Percentiles rank a stretch among this genome's conserved stretches.
Conservation (phyloP, 2,888 invertebrate species). For the Apamea monoglypha region DNA sequence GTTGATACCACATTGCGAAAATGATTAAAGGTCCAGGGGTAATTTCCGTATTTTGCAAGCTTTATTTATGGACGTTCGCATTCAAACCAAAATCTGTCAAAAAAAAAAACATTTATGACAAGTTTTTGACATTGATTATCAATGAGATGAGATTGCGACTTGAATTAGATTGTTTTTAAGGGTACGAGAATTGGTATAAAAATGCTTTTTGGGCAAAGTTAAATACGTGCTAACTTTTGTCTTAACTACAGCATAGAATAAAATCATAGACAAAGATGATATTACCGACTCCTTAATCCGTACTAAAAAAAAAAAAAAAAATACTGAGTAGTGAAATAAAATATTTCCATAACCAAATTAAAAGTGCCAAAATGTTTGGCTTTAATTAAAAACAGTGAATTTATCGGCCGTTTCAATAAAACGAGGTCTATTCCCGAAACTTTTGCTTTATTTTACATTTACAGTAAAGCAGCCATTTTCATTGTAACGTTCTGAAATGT, state of each 20-base stretch:
- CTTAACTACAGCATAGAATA: neutral
- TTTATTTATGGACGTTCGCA: neutral
- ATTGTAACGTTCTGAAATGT: conserved; percentile 32
- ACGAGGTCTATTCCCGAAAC: conserved; percentile 24
- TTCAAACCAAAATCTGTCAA: neutral
- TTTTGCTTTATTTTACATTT: conserved; percentile 36
- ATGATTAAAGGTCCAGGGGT: neutral
- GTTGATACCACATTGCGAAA: neutral
- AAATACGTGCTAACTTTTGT: neutral
- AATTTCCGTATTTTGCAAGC: neutral
- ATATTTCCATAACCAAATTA: neutral
- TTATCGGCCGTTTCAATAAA: conserved; percentile 40
- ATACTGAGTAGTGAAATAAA: neutral
- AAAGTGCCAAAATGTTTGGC: conserved; percentile 11
- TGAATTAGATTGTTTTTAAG: neutral
- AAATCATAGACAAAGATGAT: neutral
- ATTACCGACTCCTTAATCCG: neutral
- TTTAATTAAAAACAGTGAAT: conserved; percentile 45
- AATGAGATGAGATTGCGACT: neutral
- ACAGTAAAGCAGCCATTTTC: conserved; percentile 30
- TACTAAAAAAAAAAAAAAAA: neutral
- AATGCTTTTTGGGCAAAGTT: neutral
- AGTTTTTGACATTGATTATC: neutral
- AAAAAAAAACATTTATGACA: neutral
- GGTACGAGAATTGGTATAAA: neutral